Conservation (phyloP, 1,140 invertebrate species). For the Wasmannia auropunctata region DNA sequence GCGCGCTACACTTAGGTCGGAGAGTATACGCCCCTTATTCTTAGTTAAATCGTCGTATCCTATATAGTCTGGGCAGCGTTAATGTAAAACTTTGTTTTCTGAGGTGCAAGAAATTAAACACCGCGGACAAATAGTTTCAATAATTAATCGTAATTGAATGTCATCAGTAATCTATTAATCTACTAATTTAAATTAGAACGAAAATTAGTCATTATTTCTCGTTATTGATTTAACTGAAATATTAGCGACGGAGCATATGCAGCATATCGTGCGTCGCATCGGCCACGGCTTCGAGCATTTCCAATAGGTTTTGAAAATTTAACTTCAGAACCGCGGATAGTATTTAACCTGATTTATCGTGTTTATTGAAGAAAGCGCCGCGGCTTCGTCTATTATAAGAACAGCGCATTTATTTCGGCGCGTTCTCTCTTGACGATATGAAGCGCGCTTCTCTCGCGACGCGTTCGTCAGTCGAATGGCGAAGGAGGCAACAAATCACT, state of each 20-base stretch:
- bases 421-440: slow-evolving; percentile 1
- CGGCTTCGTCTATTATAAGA: neutral
- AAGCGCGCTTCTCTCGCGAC: neutral
- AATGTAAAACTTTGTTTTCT: neutral
- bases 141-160: neutral
- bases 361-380: neutral
- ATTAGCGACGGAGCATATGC: neutral
- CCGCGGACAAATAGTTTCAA: neutral
- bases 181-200: neutral
- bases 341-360: neutral
- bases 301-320: neutral
- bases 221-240: neutral
- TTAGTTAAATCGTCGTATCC: neutral
- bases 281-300: neutral
- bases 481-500: slow-evolving; percentile 64
- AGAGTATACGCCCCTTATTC: too few relatives aligned
- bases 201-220: neutral
- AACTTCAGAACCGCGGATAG: neutral
- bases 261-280: neutral
- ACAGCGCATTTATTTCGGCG: slow-evolving; percentile 56
- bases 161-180: neutral
- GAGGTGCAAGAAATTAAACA: neutral
- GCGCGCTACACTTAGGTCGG: neutral
- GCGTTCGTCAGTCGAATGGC: slow-evolving; percentile 49
- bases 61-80: neutral